Evolutionary conservation across 2,888 invertebrate species (phyloP).

Genomic region (Orthosia incerta): DNA sequence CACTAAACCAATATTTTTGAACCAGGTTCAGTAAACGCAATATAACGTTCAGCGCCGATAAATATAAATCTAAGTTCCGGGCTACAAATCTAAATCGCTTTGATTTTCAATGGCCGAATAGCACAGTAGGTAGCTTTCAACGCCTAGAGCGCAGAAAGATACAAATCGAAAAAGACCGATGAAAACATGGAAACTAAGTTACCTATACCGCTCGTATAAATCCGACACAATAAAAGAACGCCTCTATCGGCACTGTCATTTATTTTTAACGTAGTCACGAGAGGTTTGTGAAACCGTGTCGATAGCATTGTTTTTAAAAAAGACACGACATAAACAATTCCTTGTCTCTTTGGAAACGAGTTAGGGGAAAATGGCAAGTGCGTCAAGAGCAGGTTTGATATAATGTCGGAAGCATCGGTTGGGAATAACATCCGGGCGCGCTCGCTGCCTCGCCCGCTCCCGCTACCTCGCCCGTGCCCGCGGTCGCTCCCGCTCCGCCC

Average conservation of each 20-base stretch:
- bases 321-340: constrained; percentile 75
- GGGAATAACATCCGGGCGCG: constrained; percentile 75
- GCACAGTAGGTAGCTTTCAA: constrained; percentile 65
- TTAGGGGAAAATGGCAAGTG: constrained; percentile 72
- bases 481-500: constrained; percentile 16
- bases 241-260: constrained; percentile 71
- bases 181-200: constrained; percentile 75
- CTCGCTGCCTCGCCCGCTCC: constrained; percentile 23
- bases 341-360: constrained; percentile 73
- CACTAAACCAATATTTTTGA: constrained; percentile 45
- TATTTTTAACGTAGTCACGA: constrained; percentile 72
- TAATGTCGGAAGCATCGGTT: constrained; percentile 72
- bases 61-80: constrained; percentile 56
- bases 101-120: constrained; percentile 63
- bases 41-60: constrained; percentile 31
- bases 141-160: constrained; percentile 68
- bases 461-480: constrained; percentile 15
- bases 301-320: constrained; percentile 69
- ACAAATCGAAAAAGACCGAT: constrained; percentile 72
- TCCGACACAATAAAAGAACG: constrained; percentile 70
- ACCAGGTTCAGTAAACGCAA: constrained; percentile 46
- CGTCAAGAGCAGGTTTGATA: constrained; percentile 75
- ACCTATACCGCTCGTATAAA: constrained; percentile 76
- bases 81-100: constrained; percentile 61
- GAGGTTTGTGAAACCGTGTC: constrained; percentile 67